Percentiles rank a stretch among this genome's conserved stretches.
Conservation (phyloP, 2,113 vertebrate genomes). For the Laticauda colubrina region DNA sequence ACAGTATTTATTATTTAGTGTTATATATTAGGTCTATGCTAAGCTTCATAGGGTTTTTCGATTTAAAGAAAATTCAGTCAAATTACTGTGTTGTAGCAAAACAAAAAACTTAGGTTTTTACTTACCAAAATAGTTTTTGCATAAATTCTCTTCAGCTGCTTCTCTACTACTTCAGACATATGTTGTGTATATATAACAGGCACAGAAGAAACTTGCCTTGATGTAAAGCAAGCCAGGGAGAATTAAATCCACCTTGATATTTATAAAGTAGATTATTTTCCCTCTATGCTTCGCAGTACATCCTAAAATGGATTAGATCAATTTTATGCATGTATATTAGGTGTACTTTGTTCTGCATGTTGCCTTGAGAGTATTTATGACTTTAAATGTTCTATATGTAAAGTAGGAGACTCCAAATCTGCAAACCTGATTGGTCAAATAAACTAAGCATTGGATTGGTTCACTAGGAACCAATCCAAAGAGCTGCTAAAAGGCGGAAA, state of each 20-base stretch:
- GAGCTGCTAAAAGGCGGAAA: too few relatives aligned
- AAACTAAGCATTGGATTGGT: too few relatives aligned
- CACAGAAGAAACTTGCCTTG: background rate
- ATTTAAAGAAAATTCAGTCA: background rate
- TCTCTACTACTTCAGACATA: background rate
- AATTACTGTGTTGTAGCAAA: background rate
- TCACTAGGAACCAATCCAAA: too few relatives aligned
- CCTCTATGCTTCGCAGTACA: background rate
- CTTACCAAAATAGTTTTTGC: background rate
- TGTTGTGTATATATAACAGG: background rate
- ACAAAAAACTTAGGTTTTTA: background rate
- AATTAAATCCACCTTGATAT: background rate
- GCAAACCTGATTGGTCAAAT: too few relatives aligned
- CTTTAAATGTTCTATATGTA: too few relatives aligned
- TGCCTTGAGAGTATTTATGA: background rate
- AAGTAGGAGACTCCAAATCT: too few relatives aligned
- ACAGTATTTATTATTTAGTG: background rate
- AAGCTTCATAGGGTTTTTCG: background rate
- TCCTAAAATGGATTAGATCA: background rate
- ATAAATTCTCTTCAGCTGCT: background rate
- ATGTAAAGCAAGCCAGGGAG: background rate
- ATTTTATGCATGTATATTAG: background rate
- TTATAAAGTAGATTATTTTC: background rate
- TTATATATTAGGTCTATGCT: background rate
- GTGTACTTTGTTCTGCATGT: background rate